Evolutionary conservation across 2,888 invertebrate genomes (phyloP), one percentile per base, ranked within the genome.

Genomic region (Drosophila nigricruria): DNA sequence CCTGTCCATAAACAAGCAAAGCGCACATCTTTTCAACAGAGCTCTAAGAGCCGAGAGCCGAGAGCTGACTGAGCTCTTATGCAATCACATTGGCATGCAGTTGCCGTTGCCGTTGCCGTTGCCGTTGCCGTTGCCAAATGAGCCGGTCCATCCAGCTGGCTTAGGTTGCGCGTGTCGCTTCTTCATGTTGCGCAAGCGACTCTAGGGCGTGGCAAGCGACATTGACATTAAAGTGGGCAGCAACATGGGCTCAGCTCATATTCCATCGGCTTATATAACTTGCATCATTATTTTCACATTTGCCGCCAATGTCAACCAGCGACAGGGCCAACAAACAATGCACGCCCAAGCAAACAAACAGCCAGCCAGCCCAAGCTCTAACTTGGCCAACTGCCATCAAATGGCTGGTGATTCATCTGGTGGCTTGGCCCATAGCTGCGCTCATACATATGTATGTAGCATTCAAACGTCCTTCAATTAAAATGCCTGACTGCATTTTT

Each of bases 61-160:
- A 14, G 40, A 9, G 9, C 40, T 9, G 25, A 18, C 5, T 2
- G 12, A 9, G 30, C 32, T 50, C 50, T 83, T 82, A 85, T 74
- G 86, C 65, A 85, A 83, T 81, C 71, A 58, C 65, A 64, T 75
- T 69, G 82, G 78, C 61, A 85, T 84, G 80, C 77, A 70, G 70
- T 59, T 53, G 79, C 23, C 38, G 50, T 56, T 67, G 65, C 63
- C 72, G 40, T 2, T n/a, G 38, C 40, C 3, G 40, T 12, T 18
- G 40, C 40, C 3, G 36, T 16, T 36, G 36, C 18, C 34, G 52
- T 62, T 71, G 67, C 66, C 79, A 71, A 70, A 70, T 65, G 36
- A 53, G 62, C 58, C 54, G 38, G 50, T 53, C 47, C 59, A 49
- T 30, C 49, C 58, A 54, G 20, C 40, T 43, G 43, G 36, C 36